A percentile compares a stretch with the other conserved stretches of the same genome.
phyloP scores from a whole-genome alignment of 2,113 vertebrate genomes.

The Scomber colias region DNA sequence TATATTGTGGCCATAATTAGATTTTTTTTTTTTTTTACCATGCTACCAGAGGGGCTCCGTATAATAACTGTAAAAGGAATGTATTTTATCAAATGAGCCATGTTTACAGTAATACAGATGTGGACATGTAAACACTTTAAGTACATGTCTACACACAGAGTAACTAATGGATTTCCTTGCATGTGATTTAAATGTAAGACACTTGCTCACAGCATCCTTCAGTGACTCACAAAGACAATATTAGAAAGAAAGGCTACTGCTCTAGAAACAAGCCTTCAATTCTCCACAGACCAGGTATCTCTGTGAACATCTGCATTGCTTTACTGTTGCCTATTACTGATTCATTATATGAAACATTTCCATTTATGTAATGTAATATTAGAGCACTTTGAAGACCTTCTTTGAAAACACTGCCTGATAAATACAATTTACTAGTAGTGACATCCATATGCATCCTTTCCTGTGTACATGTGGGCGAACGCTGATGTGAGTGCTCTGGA shows the following conservation, averaged over 20 bases:
- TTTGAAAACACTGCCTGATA: background rate
- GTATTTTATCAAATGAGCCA: too few species aligned
- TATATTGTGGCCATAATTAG: too few species aligned
- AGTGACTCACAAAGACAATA: too few species aligned
- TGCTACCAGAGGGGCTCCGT: too few species aligned
- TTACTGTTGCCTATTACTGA: background rate
- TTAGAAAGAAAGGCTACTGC: too few species aligned
- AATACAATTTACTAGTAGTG: background rate
- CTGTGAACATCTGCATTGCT: background rate
- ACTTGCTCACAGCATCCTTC: background rate
- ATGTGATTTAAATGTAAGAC: background rate
- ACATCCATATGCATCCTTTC: background rate
- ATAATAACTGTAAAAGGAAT: too few species aligned
- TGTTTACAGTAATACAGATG: too few species aligned
- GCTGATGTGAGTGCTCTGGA: slow-evolving; percentile 12
- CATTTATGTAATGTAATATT: background rate
- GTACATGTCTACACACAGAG: background rate
- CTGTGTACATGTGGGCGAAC: background rate
- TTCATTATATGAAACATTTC: background rate
- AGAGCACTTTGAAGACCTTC: background rate
- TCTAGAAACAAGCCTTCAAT: too few species aligned
- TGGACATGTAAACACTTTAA: too few species aligned
- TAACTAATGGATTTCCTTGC: background rate
- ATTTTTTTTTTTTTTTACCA: too few species aligned
- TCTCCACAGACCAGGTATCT: background rate